Percentiles rank a stretch among this genome's conserved stretches.
Evolutionary conservation across 2,888 invertebrate genomes (phyloP).

Genomic region (Acleris cristana): DNA sequence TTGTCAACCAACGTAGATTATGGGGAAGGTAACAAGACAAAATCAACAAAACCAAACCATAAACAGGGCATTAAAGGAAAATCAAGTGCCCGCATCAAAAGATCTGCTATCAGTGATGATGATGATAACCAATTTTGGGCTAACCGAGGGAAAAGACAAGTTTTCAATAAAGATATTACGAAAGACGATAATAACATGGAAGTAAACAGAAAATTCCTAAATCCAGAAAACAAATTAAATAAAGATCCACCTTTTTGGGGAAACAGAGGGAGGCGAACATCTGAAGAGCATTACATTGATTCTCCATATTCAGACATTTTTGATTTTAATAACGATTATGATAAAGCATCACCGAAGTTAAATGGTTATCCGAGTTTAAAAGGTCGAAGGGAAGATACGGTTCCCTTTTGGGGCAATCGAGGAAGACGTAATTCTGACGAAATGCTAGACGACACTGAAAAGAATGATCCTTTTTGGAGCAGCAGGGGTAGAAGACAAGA

Average conservation of each 20-base stretch:
- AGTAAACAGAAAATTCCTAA: conserved; percentile 38
- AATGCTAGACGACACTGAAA: conserved; percentile 31
- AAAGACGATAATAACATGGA: conserved; percentile 45
- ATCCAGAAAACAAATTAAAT: conserved; percentile 42
- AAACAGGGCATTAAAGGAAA: conserved; percentile 54
- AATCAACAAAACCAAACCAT: conserved; percentile 47
- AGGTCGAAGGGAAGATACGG: conserved; percentile 49
- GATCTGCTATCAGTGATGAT: conserved; percentile 56
- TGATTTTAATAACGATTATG: conserved; percentile 12
- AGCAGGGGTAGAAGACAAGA: conserved; percentile 54
- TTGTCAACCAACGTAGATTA: conserved; percentile 57
- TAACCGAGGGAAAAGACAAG: conserved; percentile 56
- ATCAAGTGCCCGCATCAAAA: conserved; percentile 56
- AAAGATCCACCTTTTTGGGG: conserved; percentile 72
- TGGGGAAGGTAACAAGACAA: conserved; percentile 58
- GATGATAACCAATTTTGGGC: conserved; percentile 60
- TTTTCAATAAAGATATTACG: conserved; percentile 44
- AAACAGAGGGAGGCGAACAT: conserved; percentile 63
- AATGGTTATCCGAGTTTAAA: conserved; percentile 22
- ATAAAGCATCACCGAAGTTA: conserved; percentile 5
- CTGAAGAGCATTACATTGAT: conserved; percentile 51
- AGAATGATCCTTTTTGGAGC: conserved; percentile 45
- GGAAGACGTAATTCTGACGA: conserved; percentile 56
- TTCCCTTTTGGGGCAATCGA: conserved; percentile 64
- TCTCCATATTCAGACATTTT: conserved; percentile 42